Percentiles rank a stretch among this genome's conserved stretches.
These are phyloP conservation scores for Lepus americanus DNA, from an alignment of 2,113 vertebrate genomes.

Conservation along the genomic window DNA sequence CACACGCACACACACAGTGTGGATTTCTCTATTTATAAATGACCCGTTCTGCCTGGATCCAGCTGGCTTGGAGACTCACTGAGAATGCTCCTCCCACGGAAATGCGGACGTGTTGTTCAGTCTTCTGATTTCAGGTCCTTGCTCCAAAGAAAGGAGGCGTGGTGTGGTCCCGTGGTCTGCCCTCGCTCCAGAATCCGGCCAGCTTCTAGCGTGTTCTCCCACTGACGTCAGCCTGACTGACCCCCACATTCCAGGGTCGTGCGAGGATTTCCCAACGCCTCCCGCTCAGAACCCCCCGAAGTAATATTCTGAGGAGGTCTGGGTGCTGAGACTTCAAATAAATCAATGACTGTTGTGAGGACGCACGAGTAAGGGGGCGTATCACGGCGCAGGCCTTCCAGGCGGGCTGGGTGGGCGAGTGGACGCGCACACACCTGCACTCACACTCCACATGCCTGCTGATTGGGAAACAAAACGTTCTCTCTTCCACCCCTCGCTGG, in stretches of 20 bases:
- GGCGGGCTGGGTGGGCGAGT: background rate
- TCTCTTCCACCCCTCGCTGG: background rate
- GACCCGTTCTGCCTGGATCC: background rate
- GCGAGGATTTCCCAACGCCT: background rate
- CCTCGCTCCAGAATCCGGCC: background rate
- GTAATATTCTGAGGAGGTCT: constrained; percentile 18
- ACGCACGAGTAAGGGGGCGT: background rate
- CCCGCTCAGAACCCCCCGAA: constrained; percentile 12
- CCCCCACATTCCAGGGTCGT: background rate
- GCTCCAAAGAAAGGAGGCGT: accelerated
- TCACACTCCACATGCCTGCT: accelerated
- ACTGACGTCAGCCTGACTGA: background rate
- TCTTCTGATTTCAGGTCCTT: background rate
- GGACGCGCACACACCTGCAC: background rate
- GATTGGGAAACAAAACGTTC: background rate
- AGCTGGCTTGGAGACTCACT: background rate
- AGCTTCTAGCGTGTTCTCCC: background rate
- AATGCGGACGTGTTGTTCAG: accelerated
- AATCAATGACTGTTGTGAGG: background rate
- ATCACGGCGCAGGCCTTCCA: accelerated
- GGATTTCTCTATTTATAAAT: constrained; percentile 14
- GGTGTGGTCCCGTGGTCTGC: accelerated
- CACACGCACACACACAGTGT: background rate
- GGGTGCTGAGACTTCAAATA: background rate
- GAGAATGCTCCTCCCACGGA: background rate